Conservation (phyloP, 2,888 invertebrate genomes). For the Synergus laeviventris region DNA sequence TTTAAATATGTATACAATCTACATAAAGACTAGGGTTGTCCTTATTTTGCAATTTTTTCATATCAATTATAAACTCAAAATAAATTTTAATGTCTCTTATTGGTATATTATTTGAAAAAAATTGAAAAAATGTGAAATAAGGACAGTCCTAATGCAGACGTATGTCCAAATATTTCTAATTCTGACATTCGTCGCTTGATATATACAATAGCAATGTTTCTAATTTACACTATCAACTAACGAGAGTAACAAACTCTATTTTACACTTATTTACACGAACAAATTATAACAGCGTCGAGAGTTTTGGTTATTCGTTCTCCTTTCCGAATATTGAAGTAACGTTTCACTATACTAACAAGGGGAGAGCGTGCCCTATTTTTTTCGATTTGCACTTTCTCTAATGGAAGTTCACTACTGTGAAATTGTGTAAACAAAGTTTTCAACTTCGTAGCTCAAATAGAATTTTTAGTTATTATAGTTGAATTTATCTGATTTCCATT, state of each 20-base stretch:
- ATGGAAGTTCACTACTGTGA: no score
- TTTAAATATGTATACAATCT: slow-evolving; percentile 58
- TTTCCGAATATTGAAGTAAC: slow-evolving; percentile 17
- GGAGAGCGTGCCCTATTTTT: no score
- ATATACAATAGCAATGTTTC: slow-evolving; percentile 66
- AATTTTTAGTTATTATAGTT: no score
- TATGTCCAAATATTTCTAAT: slow-evolving; percentile 62
- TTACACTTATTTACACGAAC: slow-evolving; percentile 68
- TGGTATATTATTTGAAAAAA: not conserved
- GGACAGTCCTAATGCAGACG: slow-evolving; percentile 48
- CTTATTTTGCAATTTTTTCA: slow-evolving; percentile 23
- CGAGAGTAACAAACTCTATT: slow-evolving; percentile 74
- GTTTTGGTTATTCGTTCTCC: not conserved
- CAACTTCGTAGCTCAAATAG: no score
- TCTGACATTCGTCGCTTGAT: slow-evolving; percentile 56
- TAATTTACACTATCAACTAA: slow-evolving; percentile 72
- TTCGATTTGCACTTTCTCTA: no score
- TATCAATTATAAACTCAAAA: not conserved
- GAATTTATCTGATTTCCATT: no score
- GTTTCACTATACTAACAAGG: not conserved
- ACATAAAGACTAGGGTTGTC: slow-evolving; percentile 43
- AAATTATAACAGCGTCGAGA: slow-evolving; percentile 35
- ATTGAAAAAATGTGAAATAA: not conserved
- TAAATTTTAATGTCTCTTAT: no score
- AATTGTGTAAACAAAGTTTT: no score